These are phyloP conservation scores for Erebia aethiops DNA, from an alignment of 2,888 invertebrate genomes.

Conservation along the genomic window DNA sequence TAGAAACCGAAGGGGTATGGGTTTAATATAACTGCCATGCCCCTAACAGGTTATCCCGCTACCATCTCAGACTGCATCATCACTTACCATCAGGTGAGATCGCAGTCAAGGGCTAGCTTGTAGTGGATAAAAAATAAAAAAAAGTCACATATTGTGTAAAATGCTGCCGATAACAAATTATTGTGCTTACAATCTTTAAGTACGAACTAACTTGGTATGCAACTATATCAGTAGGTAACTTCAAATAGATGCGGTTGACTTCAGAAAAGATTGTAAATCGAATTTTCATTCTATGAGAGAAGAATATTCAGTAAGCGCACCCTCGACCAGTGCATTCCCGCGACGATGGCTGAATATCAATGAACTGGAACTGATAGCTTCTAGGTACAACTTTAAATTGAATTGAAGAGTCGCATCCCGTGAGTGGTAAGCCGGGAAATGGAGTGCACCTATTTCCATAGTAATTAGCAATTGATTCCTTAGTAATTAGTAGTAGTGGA, in stretches of 20 bases:
- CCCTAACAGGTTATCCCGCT: no score
- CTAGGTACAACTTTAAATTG: slow-evolving; percentile 20
- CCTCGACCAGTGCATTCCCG: slow-evolving; percentile 37
- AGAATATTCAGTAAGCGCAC: slow-evolving; percentile 34
- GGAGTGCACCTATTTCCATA: background rate
- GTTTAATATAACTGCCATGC: no score
- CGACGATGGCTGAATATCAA: slow-evolving; percentile 41
- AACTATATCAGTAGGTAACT: background rate
- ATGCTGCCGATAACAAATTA: no score
- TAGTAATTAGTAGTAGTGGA: no score
- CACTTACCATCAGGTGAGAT: no score
- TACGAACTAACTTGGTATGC: no score
- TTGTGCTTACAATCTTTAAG: no score
- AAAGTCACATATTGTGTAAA: no score
- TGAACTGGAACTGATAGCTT: slow-evolving; percentile 33
- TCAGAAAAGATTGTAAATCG: slow-evolving; percentile 19
- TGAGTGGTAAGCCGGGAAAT: background rate
- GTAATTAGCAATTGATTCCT: background rate
- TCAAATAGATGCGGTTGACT: slow-evolving; percentile 13
- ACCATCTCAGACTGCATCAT: no score
- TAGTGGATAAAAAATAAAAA: no score
- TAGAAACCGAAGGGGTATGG: no score
- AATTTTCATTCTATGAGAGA: slow-evolving; percentile 25
- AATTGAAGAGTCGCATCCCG: slow-evolving; percentile 9
- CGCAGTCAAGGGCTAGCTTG: no score